A percentile compares a stretch with the other conserved stretches of the same genome.
Evolutionary conservation across 2,113 vertebrate genomes (phyloP).

Genomic region (Dicerorhinus sumatrensis): DNA sequence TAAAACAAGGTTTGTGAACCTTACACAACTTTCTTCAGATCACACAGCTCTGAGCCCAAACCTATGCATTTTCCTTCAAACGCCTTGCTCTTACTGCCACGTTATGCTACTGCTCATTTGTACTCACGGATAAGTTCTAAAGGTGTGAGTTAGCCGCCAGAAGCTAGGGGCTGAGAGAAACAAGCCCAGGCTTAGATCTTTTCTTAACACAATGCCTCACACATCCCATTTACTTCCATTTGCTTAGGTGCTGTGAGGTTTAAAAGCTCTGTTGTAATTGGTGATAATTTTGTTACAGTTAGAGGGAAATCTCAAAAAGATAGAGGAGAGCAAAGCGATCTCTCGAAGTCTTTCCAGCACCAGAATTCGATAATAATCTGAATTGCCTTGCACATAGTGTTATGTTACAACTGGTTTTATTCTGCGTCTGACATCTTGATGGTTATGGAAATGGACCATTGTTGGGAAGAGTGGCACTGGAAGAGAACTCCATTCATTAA

Average conservation of each 20-base stretch:
- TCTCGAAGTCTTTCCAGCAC: not conserved
- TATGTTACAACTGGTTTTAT: not conserved
- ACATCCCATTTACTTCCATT: not conserved
- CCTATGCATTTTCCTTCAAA: not conserved
- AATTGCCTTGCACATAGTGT: not conserved
- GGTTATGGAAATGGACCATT: constrained; percentile 45
- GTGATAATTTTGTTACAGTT: constrained; percentile 37
- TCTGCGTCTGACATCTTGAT: constrained; percentile 66
- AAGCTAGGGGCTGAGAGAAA: not conserved
- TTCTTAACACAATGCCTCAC: not conserved
- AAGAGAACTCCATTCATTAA: constrained; percentile 70
- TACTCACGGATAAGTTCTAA: not conserved
- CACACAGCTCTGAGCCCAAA: not conserved
- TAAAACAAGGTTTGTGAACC: not conserved
- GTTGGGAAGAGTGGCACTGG: not conserved
- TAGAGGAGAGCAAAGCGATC: not conserved
- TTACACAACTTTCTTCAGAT: not conserved
- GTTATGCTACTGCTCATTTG: not conserved
- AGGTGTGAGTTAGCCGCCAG: not conserved
- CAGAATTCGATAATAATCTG: not conserved
- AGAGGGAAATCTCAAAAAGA: constrained; percentile 25
- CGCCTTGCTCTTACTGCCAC: not conserved
- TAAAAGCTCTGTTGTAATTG: not conserved
- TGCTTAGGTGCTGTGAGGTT: not conserved
- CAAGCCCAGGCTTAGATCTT: not conserved